phyloP scores from a whole-genome alignment of 2,113 vertebrate genomes.

The Pseudopodoces humilis region DNA sequence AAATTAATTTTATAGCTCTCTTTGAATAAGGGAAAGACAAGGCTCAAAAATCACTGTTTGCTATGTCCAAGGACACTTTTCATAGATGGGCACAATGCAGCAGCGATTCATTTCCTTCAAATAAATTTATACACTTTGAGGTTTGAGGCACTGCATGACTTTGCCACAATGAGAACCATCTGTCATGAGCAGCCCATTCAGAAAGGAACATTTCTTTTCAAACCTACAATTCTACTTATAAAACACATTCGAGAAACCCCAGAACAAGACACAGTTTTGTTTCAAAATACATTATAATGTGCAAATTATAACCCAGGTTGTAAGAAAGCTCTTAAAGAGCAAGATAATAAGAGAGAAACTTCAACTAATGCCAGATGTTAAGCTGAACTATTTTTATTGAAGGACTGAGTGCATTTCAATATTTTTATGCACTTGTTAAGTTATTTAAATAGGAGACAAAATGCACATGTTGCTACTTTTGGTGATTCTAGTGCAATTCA shows the following conservation, averaged over 20 bases:
- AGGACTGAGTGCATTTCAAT: background rate
- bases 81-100: background rate
- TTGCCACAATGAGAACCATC: constrained; percentile 45
- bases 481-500: background rate
- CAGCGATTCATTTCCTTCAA: background rate
- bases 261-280: constrained; percentile 15
- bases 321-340: background rate
- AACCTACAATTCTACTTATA: constrained; percentile 15
- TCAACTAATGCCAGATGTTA: background rate
- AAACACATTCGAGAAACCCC: background rate
- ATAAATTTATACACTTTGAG: constrained; percentile 10
- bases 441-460: background rate
- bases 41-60: background rate
- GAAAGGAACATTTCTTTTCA: background rate
- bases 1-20: background rate
- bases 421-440: background rate
- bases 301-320: constrained; percentile 40
- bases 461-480: background rate
- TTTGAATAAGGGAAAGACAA: background rate
- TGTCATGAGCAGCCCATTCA: background rate
- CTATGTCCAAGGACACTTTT: background rate
- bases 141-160: constrained; percentile 28
- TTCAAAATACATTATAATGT: constrained; percentile 37
- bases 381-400: background rate
- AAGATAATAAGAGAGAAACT: constrained; percentile 8